phyloP scores from a whole-genome alignment of 2,113 vertebrate genomes.

The Oncorhynchus kisutch region DNA sequence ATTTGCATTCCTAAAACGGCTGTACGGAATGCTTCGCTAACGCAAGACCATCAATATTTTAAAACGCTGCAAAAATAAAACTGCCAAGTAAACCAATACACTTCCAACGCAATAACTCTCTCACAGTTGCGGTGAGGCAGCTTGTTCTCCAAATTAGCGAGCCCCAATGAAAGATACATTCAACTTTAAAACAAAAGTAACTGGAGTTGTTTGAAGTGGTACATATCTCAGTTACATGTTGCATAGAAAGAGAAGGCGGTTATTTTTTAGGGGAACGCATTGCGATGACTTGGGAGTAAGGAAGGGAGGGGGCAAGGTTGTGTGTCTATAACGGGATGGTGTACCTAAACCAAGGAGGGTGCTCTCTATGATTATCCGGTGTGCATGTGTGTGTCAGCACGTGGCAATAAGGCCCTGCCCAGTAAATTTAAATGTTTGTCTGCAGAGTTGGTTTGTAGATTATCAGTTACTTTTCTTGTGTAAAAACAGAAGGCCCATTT shows the following conservation, averaged over 20 bases:
- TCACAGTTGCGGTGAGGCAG: slow-evolving; percentile 19
- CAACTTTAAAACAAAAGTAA: slow-evolving; percentile 17
- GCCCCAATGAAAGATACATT: slow-evolving; percentile 26
- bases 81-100: slow-evolving; percentile 1
- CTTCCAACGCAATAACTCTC: slow-evolving; percentile 14
- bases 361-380: slow-evolving; percentile 38
- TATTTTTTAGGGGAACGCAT: slow-evolving; percentile 23
- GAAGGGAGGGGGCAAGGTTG: neutral
- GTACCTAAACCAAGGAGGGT: slow-evolving; percentile 1
- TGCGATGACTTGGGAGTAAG: neutral
- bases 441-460: slow-evolving; percentile 17
- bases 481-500: neutral
- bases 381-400: slow-evolving; percentile 38
- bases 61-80: neutral
- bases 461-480: slow-evolving; percentile 11
- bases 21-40: slow-evolving; percentile 12
- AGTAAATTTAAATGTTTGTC: slow-evolving; percentile 22
- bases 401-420: slow-evolving; percentile 27
- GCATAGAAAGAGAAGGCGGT: neutral
- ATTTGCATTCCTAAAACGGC: slow-evolving; percentile 28
- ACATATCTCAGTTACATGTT: neutral
- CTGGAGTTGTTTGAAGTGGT: neutral
- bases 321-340: slow-evolving; percentile 34
- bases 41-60: slow-evolving; percentile 25
- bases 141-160: slow-evolving; percentile 38